A percentile compares a stretch with the other conserved stretches of the same genome.
Conservation (phyloP, 2,888 invertebrate species). For the Watsonalla binaria region DNA sequence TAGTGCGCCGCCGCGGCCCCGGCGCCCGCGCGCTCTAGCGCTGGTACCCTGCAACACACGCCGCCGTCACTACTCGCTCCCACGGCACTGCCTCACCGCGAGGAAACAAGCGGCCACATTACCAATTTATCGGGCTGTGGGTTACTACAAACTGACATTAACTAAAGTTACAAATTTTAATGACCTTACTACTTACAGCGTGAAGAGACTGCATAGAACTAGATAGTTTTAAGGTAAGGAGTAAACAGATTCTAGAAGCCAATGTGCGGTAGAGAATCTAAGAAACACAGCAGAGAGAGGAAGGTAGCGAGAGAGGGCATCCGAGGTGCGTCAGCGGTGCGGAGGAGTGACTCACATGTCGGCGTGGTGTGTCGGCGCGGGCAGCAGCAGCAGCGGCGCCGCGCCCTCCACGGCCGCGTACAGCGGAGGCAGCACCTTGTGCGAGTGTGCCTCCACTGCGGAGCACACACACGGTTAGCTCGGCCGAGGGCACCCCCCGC, state of each 20-base stretch:
- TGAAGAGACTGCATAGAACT: background rate
- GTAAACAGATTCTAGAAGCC: conserved; percentile 12
- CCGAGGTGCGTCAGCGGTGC: background rate
- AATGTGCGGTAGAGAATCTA: conserved; percentile 21
- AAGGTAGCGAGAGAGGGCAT: background rate
- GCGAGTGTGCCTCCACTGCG: conserved; percentile 65
- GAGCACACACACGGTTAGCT: conserved; percentile 39
- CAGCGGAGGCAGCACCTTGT: conserved; percentile 71
- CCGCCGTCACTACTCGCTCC: conserved; percentile 3
- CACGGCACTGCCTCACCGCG: background rate
- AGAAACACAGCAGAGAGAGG: background rate
- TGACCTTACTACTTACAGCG: background rate
- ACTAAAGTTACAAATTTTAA: background rate
- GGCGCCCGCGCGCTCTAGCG: conserved; percentile 49
- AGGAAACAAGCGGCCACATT: too few species aligned
- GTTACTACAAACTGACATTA: too few species aligned
- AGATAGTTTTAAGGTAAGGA: background rate
- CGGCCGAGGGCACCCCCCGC: conserved; percentile 4
- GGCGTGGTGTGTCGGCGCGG: conserved; percentile 40
- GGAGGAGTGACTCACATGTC: conserved; percentile 48
- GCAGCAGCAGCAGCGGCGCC: conserved; percentile 46
- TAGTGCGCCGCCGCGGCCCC: conserved; percentile 29
- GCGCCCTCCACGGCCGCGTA: conserved; percentile 64
- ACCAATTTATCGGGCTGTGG: too few species aligned
- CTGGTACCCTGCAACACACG: conserved; percentile 50